phyloP scores from a whole-genome alignment of 2,888 invertebrate species.

The Tribolium freemani region DNA sequence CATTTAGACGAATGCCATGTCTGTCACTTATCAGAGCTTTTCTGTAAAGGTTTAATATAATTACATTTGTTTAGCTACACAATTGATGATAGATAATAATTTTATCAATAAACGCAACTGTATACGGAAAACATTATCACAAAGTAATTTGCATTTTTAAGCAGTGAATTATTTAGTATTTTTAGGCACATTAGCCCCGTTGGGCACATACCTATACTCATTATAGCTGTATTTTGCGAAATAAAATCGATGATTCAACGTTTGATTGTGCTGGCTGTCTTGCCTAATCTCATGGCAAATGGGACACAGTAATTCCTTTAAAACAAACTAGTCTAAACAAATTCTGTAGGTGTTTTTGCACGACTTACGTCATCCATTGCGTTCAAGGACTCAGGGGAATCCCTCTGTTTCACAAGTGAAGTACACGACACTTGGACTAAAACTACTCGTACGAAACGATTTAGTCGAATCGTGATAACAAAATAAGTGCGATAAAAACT shows the following conservation, averaged over 20 bases:
- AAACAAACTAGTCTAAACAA: not conserved
- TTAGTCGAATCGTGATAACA: not conserved
- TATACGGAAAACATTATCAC: too few species aligned
- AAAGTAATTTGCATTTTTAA: not conserved
- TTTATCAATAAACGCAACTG: not conserved
- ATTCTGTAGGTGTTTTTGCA: too few species aligned
- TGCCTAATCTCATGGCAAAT: not conserved
- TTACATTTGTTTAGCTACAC: not conserved
- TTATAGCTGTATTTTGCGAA: constrained; percentile 4
- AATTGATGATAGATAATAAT: not conserved
- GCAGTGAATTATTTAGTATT: too few species aligned
- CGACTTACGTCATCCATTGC: too few species aligned
- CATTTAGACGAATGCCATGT: constrained; percentile 51
- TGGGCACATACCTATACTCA: constrained; percentile 1
- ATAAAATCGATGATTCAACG: constrained; percentile 11
- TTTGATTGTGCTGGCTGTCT: not conserved
- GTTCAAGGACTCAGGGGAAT: too few species aligned
- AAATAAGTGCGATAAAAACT: not conserved
- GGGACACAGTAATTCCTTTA: not conserved
- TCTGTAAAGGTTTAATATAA: constrained; percentile 46
- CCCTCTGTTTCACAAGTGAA: too few species aligned
- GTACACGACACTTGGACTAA: too few species aligned
- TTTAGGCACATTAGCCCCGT: too few species aligned
- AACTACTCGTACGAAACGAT: too few species aligned
- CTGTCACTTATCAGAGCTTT: constrained; percentile 52